Evolutionary conservation across 2,888 invertebrate species (phyloP), one percentile per base, ranked within the genome.

Genomic region (Orthosia gracilis): DNA sequence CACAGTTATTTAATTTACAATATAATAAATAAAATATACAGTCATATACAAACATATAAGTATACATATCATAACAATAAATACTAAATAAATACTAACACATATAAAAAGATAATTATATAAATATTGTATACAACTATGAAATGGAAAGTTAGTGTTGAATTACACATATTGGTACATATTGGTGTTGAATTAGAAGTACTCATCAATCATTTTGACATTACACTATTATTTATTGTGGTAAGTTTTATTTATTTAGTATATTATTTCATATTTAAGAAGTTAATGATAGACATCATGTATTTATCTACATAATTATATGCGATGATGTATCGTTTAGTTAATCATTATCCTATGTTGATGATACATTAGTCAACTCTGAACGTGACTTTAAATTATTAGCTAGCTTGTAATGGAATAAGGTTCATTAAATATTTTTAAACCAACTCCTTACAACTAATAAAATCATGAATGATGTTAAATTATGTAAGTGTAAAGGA

Each of bases 181-280:
- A 55, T 69, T 67, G 70, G 54, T 64, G 54, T 79, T 68, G 58
- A 66, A 49, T 61, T n/a, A 26, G 21, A 66, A 54, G 4, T 63
- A 58, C 47, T 66, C 17, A 58, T 69, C 49, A 26, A 17, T 71
- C 17, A 72, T 72, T 80, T 58, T 47, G 68, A 76, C 31, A 69
- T 80, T 68, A 71, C 21, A 55, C 45, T 69, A 57, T n/a, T 54
- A 80, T 69, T 76, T 49, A 68, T 59, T 78, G 31, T 59, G 45
- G 67, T 70, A 61, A 52, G 21, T 50, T 76, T 69, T 72, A 72
- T 72, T 80, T 66, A 80, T 80, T 64, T 47, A 68, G 75, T 31
- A 55, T n/a, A n/a, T 59, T 49, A 18, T 23, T n/a, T n/a, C n/a
- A 75, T 45, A 52, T 61, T 21, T 57, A 69, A 45, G 54, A 69